Evolutionary conservation across 2,113 vertebrate genomes (phyloP).

Genomic region (Petroica traversi): DNA sequence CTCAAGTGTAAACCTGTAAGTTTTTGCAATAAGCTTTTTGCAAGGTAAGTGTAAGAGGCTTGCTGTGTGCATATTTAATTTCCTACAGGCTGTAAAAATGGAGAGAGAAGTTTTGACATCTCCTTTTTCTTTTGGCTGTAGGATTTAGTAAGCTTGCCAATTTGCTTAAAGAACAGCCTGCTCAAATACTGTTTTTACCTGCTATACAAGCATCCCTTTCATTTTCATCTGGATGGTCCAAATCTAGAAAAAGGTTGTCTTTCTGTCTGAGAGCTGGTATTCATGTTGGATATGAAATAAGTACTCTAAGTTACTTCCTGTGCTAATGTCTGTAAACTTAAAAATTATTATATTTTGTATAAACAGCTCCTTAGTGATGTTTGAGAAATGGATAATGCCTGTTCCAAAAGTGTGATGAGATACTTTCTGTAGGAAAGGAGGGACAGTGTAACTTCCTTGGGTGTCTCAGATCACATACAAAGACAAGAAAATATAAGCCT

Average conservation of each 20-base stretch:
- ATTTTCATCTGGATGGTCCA: background rate
- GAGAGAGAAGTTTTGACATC: background rate
- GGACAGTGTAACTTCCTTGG: background rate
- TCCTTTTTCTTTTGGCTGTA: background rate
- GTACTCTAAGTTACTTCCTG: background rate
- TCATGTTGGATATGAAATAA: background rate
- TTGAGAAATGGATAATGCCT: background rate
- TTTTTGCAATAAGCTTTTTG: background rate
- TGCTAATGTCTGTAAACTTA: background rate
- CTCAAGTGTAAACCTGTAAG: background rate
- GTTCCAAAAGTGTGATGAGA: background rate
- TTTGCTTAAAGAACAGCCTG: background rate
- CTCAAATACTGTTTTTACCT: background rate
- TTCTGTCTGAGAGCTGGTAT: background rate
- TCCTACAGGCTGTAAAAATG: background rate
- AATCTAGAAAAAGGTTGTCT: background rate
- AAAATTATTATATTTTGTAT: background rate
- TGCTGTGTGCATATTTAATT: background rate
- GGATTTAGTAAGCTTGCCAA: background rate
- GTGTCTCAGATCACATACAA: background rate
- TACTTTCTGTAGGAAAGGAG: background rate
- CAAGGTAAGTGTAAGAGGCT: background rate
- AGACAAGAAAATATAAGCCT: background rate
- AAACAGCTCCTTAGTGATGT: background rate
- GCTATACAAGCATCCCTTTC: background rate